Base-by-base conservation (phyloP, 1,140 invertebrate species). In the Zaprionus africanus region DNA sequence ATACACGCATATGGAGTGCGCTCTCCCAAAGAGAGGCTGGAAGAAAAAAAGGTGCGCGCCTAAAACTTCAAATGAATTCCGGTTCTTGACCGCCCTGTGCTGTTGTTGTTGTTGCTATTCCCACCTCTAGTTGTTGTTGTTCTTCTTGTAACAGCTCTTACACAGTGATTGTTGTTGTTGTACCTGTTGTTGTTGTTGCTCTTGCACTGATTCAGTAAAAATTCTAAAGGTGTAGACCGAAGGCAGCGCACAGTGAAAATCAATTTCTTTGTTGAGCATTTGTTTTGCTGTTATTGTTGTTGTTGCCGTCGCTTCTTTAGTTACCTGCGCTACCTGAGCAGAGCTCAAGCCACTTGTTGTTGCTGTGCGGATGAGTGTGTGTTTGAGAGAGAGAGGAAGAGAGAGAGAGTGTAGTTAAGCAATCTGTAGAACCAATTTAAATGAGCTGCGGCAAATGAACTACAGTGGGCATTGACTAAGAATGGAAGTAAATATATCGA, bases 61-160 rank as follows among this genome's bases (percentile, higher is more conserved):
- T 70, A 54, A 84, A 84, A 88, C 84, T 84, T 88, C 85, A 88
- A 88, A 88, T 78, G 71, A 69, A 88, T 85, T 90, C 84, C 81
- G 84, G 81, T 90, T 90, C 83, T 83, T 57, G 62, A 59, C 69
- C 69, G 54, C 56, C 9, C 46, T 65, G 15, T 71, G 36, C 26
- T 58, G 31, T 43, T 57, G 26, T 70, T 87, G 67, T 46, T 72
- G 26, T 63, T 63, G 53, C 17, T 75, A 22, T 31, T 56, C 12
- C 51, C 31, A n/a, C 66, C 56, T 71, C 28, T 41, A 34, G 19
- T 28, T 54, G n/a, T 56, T 82, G 66, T 56, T 71, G 22, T 53
- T 72, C 2, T 9, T 31, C 34, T 17, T 56, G 22, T 58, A 41
- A 17, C 63, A 79, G 70, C 49, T 72, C 34, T 46, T 74, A 51